phyloP scores from a whole-genome alignment of 1,140 invertebrate species.

The Lepidurus arcticus region DNA sequence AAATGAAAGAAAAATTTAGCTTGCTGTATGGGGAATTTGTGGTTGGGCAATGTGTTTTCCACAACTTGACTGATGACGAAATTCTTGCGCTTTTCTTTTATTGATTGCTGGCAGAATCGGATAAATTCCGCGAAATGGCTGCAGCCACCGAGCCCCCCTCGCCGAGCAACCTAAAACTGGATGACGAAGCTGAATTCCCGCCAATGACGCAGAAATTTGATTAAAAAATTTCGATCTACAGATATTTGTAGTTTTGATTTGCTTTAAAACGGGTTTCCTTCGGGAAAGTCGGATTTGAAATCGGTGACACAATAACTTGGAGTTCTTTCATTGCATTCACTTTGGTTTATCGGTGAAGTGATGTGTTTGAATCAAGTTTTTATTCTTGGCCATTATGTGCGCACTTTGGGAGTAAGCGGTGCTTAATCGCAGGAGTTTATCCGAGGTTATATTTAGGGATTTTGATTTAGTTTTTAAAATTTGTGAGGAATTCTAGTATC shows the following conservation, averaged over 20 bases:
- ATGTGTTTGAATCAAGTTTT: neutral
- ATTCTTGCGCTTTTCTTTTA: neutral
- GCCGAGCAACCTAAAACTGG: slow-evolving; percentile 59
- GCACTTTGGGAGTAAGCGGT: slow-evolving; percentile 18
- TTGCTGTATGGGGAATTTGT: too few species aligned
- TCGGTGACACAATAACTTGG: neutral
- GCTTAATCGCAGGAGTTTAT: slow-evolving; percentile 16
- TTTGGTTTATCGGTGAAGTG: neutral
- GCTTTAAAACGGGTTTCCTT: neutral
- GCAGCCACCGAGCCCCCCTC: slow-evolving; percentile 60
- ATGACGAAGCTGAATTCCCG: slow-evolving; percentile 76
- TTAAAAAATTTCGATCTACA: slow-evolving; percentile 41
- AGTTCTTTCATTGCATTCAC: neutral
- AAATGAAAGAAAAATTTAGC: too few species aligned
- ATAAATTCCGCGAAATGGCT: slow-evolving; percentile 67
- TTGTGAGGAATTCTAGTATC: neutral
- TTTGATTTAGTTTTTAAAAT: neutral
- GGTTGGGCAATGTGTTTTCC: neutral
- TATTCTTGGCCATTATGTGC: neutral
- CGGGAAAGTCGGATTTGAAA: neutral
- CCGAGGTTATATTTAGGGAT: neutral
- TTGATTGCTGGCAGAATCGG: slow-evolving; percentile 59
- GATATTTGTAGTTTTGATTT: neutral
- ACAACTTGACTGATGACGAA: neutral
- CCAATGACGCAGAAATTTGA: slow-evolving; percentile 65